phyloP scores from a whole-genome alignment of 2,797 vertebrate genomes.

The Otus scops region DNA sequence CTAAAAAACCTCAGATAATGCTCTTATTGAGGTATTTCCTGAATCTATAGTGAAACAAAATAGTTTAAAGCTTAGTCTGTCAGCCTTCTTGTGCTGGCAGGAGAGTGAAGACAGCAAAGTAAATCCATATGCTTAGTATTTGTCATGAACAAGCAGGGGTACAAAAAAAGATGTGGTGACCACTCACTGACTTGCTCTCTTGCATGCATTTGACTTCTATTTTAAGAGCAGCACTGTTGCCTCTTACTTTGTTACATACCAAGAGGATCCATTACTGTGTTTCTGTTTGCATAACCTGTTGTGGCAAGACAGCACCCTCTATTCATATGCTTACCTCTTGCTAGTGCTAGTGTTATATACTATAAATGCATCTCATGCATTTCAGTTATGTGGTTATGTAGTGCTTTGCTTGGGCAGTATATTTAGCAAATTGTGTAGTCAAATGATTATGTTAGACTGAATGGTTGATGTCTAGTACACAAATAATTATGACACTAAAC shows the following conservation, averaged over 20 bases:
- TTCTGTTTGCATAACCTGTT: background rate
- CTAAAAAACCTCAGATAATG: background rate
- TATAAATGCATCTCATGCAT: background rate
- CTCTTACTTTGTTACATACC: background rate
- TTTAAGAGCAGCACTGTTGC: background rate
- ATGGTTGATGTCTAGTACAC: constrained; percentile 30
- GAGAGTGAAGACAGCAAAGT: constrained; percentile 12
- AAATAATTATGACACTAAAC: constrained; percentile 50
- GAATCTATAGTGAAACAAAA: background rate
- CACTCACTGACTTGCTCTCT: background rate
- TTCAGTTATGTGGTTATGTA: background rate
- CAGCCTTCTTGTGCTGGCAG: background rate
- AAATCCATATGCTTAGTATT: constrained; percentile 19
- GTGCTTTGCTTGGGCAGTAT: background rate
- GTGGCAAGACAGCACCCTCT: background rate
- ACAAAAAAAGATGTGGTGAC: background rate
- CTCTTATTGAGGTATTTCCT: background rate
- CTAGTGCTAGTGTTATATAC: background rate
- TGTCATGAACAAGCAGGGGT: background rate
- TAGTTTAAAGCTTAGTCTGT: background rate
- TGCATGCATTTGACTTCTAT: background rate
- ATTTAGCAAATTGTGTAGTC: constrained; percentile 28
- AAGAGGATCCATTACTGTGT: background rate
- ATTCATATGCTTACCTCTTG: background rate
- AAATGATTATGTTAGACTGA: constrained; percentile 45